phyloP scores from a whole-genome alignment of 2,888 invertebrate genomes.

The Drosophila kokeensis region DNA sequence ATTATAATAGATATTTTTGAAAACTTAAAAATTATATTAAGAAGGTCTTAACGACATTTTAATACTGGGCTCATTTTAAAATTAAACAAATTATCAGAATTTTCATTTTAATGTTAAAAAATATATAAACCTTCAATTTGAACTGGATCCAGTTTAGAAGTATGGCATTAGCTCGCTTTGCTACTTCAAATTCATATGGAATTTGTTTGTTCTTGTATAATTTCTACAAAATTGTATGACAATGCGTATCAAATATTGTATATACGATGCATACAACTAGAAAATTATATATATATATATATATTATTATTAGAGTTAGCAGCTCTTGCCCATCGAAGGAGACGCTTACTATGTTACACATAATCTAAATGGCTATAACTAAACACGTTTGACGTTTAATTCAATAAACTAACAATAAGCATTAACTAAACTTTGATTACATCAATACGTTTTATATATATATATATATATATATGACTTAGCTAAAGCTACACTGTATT shows the following conservation, averaged over 20 bases:
- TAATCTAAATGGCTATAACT: conserved; percentile 73
- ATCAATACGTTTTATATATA: conserved; percentile 11
- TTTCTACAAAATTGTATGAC: conserved; percentile 68
- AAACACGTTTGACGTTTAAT: conserved; percentile 74
- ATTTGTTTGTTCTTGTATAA: conserved; percentile 47
- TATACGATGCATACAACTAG: conserved; percentile 22
- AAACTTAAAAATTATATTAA: neutral
- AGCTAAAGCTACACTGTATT: conserved; percentile 20
- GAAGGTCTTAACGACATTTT: neutral
- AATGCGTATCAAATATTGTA: conserved; percentile 64
- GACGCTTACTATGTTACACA: conserved; percentile 75
- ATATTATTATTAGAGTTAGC: conserved; percentile 26
- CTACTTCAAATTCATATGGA: conserved; percentile 4
- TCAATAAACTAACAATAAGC: conserved; percentile 58
- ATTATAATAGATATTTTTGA: neutral
- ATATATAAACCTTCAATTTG: neutral
- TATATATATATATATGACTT: conserved; percentile 14
- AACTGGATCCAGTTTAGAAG: neutral
- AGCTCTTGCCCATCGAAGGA: conserved; percentile 31
- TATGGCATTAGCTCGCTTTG: neutral
- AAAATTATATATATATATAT: conserved; percentile 2
- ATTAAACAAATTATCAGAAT: neutral
- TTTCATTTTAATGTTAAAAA: neutral
- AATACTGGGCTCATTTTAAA: neutral
- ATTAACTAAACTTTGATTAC: conserved; percentile 44